Evolutionary conservation across 2,888 invertebrate species (phyloP).

Genomic region (Eupithecia exiguata): DNA sequence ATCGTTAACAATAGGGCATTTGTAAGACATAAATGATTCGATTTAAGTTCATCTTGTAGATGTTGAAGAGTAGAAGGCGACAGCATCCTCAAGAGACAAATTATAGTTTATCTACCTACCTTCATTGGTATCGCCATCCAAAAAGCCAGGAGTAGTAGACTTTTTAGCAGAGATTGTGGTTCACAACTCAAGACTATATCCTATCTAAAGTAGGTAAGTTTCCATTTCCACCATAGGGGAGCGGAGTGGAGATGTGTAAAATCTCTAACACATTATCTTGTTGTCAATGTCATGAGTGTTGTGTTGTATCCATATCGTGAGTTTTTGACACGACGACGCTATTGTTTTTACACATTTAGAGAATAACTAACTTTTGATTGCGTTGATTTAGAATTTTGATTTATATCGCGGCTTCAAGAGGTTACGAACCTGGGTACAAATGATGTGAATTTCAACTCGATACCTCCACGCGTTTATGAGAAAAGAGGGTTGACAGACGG

Average conservation of each 20-base stretch:
- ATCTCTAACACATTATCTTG: neutral
- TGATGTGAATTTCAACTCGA: too few species aligned
- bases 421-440: too few species aligned
- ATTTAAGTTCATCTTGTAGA: neutral
- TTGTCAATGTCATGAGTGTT: too few species aligned
- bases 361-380: too few species aligned
- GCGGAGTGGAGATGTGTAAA: neutral
- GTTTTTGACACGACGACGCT: neutral
- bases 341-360: too few species aligned
- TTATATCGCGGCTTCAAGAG: too few species aligned
- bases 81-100: neutral
- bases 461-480: too few species aligned
- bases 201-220: too few species aligned
- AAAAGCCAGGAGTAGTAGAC: neutral
- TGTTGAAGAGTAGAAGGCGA: neutral
- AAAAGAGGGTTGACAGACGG: too few species aligned
- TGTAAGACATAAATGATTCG: neutral
- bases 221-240: neutral
- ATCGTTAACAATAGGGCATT: neutral
- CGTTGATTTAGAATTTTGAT: too few species aligned
- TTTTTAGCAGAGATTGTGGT: neutral
- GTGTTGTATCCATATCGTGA: too few species aligned
- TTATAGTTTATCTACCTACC: too few species aligned
- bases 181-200: neutral
- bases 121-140: neutral